Base-by-base conservation (phyloP, 2,113 vertebrate genomes). In the Brienomyrus longianalis region DNA sequence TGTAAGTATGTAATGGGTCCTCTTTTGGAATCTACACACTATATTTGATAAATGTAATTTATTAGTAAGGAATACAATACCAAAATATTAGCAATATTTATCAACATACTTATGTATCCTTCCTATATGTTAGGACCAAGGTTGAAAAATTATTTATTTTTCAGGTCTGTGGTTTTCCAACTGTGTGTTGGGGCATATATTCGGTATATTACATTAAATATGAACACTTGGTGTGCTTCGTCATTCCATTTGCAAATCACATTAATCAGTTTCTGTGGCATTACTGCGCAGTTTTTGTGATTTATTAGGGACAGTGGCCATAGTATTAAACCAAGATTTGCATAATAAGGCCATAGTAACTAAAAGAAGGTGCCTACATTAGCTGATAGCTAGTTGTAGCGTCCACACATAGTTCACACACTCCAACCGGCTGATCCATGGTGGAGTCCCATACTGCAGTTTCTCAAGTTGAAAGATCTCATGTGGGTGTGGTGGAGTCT, bases 1-100 rank as follows among this genome's bases (percentile, higher is more conserved):
- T 96, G 95, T 96, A 70, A 95, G 95, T 96, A 92, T 77, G 52
- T 35, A 9, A 15, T 27, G n/a, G 7, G 39, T 74, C 2, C 31
- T 43, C 23, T 59, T 59, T 77, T 77, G 66, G 17, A 39, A 87
- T 47, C 2, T 43, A 19, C 23, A 15, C 5, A 83, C 15, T 21
- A 59, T 39, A 88, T 31, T 74, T 59, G 48, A 54, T 21, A 47
- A 86, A 52, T 11, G 13, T 51, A 45, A 83, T 21, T 83, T 45
- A 21, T 39, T 83, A 43, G 10, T 43, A 77, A 77, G 10, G 77
- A 39, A n/a, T 31, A 70, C n/a, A 70, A 13, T 70, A 27, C 27
- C 8, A 83, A 83, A 83, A 83, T 11, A 83, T 35, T 13, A 43
- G 74, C 5, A 70, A 9, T 31, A 70, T 70, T 70, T 70, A 27